A percentile compares a stretch with the other conserved stretches of the same genome.
These are phyloP conservation scores for Natator depressus DNA, from an alignment of 2,113 vertebrate species.

Conservation along the genomic window DNA sequence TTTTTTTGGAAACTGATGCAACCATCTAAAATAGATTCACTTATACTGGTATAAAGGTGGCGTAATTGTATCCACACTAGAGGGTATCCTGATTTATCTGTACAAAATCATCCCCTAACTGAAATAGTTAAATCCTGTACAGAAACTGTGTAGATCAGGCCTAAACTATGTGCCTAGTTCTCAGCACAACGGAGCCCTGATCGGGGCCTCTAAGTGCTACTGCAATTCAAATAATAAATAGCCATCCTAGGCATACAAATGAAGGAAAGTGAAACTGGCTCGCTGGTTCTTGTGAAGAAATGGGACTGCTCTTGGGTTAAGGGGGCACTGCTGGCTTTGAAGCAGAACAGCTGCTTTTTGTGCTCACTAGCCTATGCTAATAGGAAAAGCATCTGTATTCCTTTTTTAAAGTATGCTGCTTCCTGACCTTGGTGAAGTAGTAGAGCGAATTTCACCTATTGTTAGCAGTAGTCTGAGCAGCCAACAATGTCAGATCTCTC, in stretches of 20 bases:
- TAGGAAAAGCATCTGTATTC: constrained; percentile 15
- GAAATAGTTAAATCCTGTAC: neutral
- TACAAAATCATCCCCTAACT: neutral
- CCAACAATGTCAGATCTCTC: neutral
- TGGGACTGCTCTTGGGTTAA: neutral
- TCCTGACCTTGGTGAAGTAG: neutral
- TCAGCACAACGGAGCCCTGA: neutral
- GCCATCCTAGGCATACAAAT: neutral
- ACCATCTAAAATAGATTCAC: neutral
- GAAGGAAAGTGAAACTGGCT: neutral
- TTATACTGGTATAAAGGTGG: neutral
- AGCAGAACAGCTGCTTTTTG: neutral
- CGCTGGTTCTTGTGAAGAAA: neutral
- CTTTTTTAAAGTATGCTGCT: constrained; percentile 8
- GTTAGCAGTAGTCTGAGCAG: neutral
- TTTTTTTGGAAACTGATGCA: neutral
- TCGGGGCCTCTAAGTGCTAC: neutral
- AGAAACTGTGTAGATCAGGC: neutral
- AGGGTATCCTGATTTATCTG: neutral
- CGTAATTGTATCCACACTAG: neutral
- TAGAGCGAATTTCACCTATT: neutral
- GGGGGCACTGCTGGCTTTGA: neutral
- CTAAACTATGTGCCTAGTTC: neutral
- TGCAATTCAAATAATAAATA: neutral
- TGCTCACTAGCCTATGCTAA: neutral